Base-by-base conservation (phyloP, 2,797 vertebrate genomes). In the Streptopelia turtur region DNA sequence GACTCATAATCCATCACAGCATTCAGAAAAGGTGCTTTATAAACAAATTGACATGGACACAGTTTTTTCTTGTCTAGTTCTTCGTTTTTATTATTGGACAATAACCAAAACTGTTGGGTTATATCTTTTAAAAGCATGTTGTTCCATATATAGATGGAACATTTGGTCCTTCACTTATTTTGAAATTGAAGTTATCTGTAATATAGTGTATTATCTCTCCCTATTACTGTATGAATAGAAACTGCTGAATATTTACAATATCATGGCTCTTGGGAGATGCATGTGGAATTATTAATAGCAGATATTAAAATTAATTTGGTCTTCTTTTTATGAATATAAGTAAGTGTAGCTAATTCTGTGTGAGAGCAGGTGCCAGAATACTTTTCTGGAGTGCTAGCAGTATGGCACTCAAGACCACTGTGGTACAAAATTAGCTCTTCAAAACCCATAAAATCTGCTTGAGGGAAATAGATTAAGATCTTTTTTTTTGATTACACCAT, bases 381-480 rank as follows among this genome's bases (percentile, higher is more conserved):
- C 59, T 92, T 93, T 93, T 89, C 74, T 92, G 77, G 59, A 93
- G 68, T 90, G 63, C 25, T 93, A 93, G 61, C 81, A 90, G 59
- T 55, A 80, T 74, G 74, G 60, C 35, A 87, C 59, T 96, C 92
- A 83, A 60, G 81, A 94, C 74, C 78, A 89, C 84, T 93, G 81
- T 89, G n/a, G 23, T 80, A 80, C 52, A 66, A 92, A 96, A 82
- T 92, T 83, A 94, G 66, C 49, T 61, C 35, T 92, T 83, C 71
- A 83, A 94, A 89, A 47, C 17, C 66, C 64, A 49, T 71, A 81
- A 95, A 91, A 82, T 79, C 30, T 27, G 4, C 41, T 80, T 93
- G 60, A 90, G 49, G 13, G 61, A 93, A 93, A 71, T n/a, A 60
- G 15, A 76, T 47, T 7, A 69, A 86, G 41, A 70, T 63, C 10